phyloP scores from a whole-genome alignment of 2,888 invertebrate species.

The Sarcophaga subvicina region DNA sequence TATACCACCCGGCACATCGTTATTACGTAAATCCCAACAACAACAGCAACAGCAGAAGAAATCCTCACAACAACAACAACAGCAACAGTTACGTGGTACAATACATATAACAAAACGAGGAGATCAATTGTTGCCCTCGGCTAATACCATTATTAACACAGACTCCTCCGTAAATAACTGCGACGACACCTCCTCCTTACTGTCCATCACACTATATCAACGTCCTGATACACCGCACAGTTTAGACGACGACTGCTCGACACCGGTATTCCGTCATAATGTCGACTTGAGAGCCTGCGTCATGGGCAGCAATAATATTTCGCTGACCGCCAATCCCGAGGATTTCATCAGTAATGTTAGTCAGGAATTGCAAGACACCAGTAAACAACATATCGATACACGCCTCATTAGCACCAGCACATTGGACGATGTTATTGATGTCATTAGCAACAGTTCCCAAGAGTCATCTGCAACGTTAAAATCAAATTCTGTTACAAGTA shows the following conservation, averaged over 20 bases:
- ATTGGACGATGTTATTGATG: conserved; percentile 77
- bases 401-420: conserved; percentile 69
- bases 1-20: conserved; percentile 80
- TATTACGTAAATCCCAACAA: conserved; percentile 77
- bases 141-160: conserved; percentile 12
- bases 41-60: conserved; percentile 69
- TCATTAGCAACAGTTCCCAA: conserved; percentile 70
- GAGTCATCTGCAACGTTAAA: conserved; percentile 32
- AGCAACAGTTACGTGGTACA: conserved; percentile 60
- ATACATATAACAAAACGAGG: conserved; percentile 73
- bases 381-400: conserved; percentile 74
- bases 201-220: conserved; percentile 59
- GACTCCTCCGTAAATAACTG: conserved; percentile 16
- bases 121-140: conserved; percentile 69
- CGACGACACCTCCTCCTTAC: background rate
- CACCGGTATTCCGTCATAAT: conserved; percentile 78
- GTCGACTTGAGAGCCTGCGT: conserved; percentile 81
- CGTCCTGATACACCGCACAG: conserved; percentile 80
- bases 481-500: conserved; percentile 36
- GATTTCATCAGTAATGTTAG: conserved; percentile 77
- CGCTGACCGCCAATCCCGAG: conserved; percentile 74
- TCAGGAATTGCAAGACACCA: conserved; percentile 79
- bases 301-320: conserved; percentile 81
- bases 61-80: conserved; percentile 69
- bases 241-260: conserved; percentile 76